Conservation (phyloP, 1,140 invertebrate species). For the Caenorhabditis remanei region DNA sequence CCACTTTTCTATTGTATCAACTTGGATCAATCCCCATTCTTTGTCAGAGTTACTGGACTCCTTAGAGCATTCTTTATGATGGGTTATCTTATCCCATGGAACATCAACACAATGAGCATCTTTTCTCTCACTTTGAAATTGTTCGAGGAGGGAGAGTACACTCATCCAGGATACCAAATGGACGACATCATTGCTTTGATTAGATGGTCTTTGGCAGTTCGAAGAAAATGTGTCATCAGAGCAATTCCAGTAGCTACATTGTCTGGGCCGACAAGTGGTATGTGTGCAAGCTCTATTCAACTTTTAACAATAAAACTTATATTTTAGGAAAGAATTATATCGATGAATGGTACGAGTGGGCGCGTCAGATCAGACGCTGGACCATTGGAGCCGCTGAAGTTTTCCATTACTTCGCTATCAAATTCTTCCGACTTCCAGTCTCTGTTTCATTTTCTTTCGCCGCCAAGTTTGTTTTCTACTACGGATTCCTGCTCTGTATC, state of each 20-base stretch:
- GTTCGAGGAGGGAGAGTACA: conserved; percentile 70
- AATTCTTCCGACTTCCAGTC: conserved; percentile 67
- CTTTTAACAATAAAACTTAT: neutral
- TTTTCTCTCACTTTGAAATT: conserved; percentile 70
- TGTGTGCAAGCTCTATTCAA: neutral
- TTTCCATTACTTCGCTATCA: conserved; percentile 73
- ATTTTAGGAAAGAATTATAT: conserved; percentile 67
- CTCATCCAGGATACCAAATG: conserved; percentile 72
- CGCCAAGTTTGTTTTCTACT: conserved; percentile 69
- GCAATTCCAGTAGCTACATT: conserved; percentile 68
- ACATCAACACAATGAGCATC: conserved; percentile 73
- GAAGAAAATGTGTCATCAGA: conserved; percentile 65
- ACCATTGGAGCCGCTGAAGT: conserved; percentile 74
- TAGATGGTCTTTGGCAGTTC: conserved; percentile 70
- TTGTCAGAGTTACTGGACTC: conserved; percentile 69
- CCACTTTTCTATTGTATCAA: conserved; percentile 72
- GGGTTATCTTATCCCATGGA: conserved; percentile 71
- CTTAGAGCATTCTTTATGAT: conserved; percentile 71
- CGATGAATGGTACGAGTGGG: conserved; percentile 72
- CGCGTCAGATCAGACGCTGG: conserved; percentile 70
- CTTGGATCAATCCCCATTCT: conserved; percentile 70
- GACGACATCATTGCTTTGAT: conserved; percentile 73
- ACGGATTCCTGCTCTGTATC: conserved; percentile 71
- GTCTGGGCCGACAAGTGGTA: conserved; percentile 67
- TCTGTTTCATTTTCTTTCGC: conserved; percentile 67